These are phyloP conservation scores for Xiphophorus couchianus DNA, from an alignment of 2,113 vertebrate species.

Conservation along the genomic window DNA sequence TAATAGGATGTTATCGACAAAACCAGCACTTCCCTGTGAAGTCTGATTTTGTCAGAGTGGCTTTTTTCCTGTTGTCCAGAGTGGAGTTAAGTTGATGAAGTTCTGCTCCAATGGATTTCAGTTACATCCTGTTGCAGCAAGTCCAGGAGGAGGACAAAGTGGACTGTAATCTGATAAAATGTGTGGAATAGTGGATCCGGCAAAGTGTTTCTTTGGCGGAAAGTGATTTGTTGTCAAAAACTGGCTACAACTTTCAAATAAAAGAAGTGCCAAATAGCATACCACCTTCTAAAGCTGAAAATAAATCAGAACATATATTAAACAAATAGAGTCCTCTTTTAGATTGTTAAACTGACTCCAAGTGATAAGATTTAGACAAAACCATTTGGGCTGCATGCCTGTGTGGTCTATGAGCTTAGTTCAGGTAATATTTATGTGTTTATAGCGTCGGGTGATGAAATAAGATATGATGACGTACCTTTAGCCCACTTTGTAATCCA, in stretches of 20 bases:
- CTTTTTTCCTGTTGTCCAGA: slow-evolving; percentile 14
- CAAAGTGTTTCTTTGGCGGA: background rate
- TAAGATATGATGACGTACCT: background rate
- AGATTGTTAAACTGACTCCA: background rate
- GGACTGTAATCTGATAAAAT: slow-evolving; percentile 18
- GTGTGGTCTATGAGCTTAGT: background rate
- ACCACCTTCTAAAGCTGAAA: background rate
- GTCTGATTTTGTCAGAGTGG: slow-evolving; percentile 45
- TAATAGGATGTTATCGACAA: slow-evolving; percentile 64
- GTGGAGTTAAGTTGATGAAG: slow-evolving; percentile 34
- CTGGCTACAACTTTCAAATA: background rate
- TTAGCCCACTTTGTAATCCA: background rate
- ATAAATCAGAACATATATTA: too few relatives aligned
- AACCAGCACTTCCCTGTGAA: slow-evolving; percentile 35
- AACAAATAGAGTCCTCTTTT: background rate
- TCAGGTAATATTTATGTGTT: background rate
- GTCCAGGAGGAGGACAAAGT: slow-evolving; percentile 10
- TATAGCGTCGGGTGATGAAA: background rate
- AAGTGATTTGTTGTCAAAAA: background rate
- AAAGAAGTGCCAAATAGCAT: background rate
- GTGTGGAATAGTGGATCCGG: slow-evolving; percentile 3
- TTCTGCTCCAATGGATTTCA: slow-evolving; percentile 19
- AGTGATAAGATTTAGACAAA: background rate
- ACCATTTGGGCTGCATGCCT: background rate
- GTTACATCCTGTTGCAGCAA: background rate